Conservation (phyloP, 2,888 invertebrate species). For the Blomia tropicalis region DNA sequence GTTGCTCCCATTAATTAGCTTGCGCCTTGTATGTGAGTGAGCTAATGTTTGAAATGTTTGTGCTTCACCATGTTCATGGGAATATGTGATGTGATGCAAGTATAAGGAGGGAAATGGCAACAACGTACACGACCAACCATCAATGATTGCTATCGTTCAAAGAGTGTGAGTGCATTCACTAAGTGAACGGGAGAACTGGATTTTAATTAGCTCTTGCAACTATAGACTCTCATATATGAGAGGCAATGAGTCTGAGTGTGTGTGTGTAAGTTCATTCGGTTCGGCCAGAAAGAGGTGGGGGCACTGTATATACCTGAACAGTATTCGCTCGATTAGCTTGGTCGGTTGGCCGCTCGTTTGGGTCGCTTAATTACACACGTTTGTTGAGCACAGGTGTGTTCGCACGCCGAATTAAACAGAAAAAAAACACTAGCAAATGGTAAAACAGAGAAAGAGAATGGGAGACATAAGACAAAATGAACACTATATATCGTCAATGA, state of each 20-base stretch:
- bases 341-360: neutral
- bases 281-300: slow-evolving; percentile 7
- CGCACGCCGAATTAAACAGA: no score
- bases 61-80: neutral
- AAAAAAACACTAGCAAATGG: neutral
- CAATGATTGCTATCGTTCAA: no score
- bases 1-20: neutral
- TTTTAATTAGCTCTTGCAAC: slow-evolving; percentile 5
- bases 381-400: no score
- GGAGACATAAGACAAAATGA: slow-evolving; percentile 2
- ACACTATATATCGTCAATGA: neutral
- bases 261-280: no score
- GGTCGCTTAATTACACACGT: neutral
- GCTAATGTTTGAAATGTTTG: no score
- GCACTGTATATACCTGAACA: neutral
- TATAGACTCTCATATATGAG: slow-evolving; percentile 11
- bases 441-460: neutral
- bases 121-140: neutral
- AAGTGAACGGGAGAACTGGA: no score
- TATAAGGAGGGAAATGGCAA: slow-evolving; percentile 3
- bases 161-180: no score
- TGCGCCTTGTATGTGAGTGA: no score
- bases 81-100: neutral
- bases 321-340: neutral
- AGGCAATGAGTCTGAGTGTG: no score